Evolutionary conservation across 2,797 vertebrate genomes (phyloP), one percentile per base, ranked within the genome.

Genomic region (Alectoris magna): DNA sequence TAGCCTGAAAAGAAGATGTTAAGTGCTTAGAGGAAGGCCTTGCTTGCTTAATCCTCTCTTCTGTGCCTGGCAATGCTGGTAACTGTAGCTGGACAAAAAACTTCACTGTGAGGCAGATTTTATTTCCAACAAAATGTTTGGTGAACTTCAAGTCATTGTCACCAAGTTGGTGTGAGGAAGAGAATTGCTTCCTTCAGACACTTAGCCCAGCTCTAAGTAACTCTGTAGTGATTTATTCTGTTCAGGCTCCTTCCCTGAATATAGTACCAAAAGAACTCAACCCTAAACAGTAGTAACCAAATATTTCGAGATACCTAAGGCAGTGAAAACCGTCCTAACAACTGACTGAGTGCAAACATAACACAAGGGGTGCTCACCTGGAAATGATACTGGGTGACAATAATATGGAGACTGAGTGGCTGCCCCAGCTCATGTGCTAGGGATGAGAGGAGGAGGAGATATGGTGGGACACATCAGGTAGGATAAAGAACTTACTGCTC

Each of bases 141-240:
- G 34, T 93, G 71, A 91, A 41, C 53, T 77, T 53, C 66, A 80
- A 75, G 60, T 38, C 77, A 53, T 18, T 78, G 56, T 66, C 73
- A 41, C 17, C 43, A 27, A 17, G 18, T 14, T 64, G 53, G 53
- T 49, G 43, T 58, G 62, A 79, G 78, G 77, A 84, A 72, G 64
- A 82, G 9, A 90, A 64, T 27, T 76, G 39, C 43, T 90, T 68
- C 44, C 41, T 93, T 76, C 63, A 84, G 87, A 91, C 72, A 44
- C 78, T 75, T 75, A 82, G 48, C 43, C 36, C 51, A 70, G 36
- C 43, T 75, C 46, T 76, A 70, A 92, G 73, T 23, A 79, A 46
- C 39, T 59, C 46, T 70, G 41, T 27, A 63, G 64, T 22, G 41
- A 89, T 68, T 68, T 83, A 80, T 74, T 76, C 82, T 83, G 31